A percentile compares a stretch with the other conserved stretches of the same genome.
Evolutionary conservation across 2,113 vertebrate genomes (phyloP).

Genomic region (Psophia crepitans): DNA sequence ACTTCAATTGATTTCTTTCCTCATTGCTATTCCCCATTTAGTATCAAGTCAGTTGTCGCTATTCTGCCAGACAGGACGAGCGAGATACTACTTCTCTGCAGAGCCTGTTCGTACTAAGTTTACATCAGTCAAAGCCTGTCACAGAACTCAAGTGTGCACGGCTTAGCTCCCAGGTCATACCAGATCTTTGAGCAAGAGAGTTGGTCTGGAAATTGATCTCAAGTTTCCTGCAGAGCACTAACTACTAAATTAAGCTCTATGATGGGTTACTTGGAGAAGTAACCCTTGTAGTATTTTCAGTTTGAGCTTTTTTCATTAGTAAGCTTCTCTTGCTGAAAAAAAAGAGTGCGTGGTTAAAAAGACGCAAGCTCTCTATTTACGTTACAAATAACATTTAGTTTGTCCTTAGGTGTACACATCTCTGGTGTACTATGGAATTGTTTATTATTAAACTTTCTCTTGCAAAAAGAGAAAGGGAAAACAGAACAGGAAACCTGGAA

Average conservation of each 20-base stretch:
- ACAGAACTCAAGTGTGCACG: neutral
- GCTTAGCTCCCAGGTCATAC: slow-evolving; percentile 8
- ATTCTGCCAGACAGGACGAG: neutral
- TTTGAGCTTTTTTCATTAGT: neutral
- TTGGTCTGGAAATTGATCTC: slow-evolving; percentile 24
- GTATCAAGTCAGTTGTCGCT: neutral
- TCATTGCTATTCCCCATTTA: neutral
- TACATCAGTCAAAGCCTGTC: neutral
- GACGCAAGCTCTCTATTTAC: neutral
- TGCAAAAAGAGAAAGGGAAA: slow-evolving; percentile 7
- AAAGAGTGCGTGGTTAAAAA: neutral
- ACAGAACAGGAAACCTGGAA: slow-evolving; percentile 59
- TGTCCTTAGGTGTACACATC: neutral
- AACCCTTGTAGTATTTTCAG: neutral
- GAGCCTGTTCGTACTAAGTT: neutral
- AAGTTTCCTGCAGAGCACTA: slow-evolving; percentile 30
- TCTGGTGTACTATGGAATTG: neutral
- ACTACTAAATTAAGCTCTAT: neutral
- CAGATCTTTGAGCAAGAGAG: neutral
- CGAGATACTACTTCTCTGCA: neutral
- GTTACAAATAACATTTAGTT: neutral
- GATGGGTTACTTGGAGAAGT: neutral
- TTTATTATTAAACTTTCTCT: slow-evolving; percentile 8
- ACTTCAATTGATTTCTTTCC: neutral
- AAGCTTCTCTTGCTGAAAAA: neutral